Base-by-base conservation (phyloP, 2,797 vertebrate genomes). In the Hapalemur alaotrensis region DNA sequence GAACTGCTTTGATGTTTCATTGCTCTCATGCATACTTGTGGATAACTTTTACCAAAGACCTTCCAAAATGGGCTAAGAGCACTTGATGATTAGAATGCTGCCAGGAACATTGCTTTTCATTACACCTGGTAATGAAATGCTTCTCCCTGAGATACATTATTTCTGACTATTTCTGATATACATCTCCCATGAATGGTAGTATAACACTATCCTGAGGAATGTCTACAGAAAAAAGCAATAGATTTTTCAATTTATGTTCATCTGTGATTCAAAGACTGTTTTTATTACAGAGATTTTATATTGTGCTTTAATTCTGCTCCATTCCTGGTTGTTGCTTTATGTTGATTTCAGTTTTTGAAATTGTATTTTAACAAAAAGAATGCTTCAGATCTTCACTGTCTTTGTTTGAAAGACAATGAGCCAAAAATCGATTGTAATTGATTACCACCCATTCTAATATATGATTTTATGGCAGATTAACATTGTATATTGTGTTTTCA, bases 391-490 rank as follows among this genome's bases (percentile, higher is more conserved):
- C 3, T 23, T 94, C 28, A 69, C 48, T 57, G 22, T 52, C 79
- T 89, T 95, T 95, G 28, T 61, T 88, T 92, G 52, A 96, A 97
- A 92, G 84, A 97, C 65, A 90, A 84, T 28, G n/a, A 84, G 57
- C 41, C 54, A 38, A 54, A 85, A 54, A 73, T 22, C 35, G 63
- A 73, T 48, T 65, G 28, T 23, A 91, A 91, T 65, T 65, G 41
- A 86, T 96, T 48, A 63, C 63, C 52, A 17, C 46, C 13, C 14
- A 25, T 15, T 11, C 35, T 90, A 43, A n/a, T 78, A 30, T 43
- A 20, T 67, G 79, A 82, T 65, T 95, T 91, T 80, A 87, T 50
- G 73, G 41, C 54, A 80, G 85, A 63, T 46, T 91, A 50, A 80
- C 20, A 52, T 22, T 72, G 61, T n/a, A 13, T 41, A n/a, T 11